Conservation (phyloP, 2,888 invertebrate genomes). For the Watsonalla cultraria region DNA sequence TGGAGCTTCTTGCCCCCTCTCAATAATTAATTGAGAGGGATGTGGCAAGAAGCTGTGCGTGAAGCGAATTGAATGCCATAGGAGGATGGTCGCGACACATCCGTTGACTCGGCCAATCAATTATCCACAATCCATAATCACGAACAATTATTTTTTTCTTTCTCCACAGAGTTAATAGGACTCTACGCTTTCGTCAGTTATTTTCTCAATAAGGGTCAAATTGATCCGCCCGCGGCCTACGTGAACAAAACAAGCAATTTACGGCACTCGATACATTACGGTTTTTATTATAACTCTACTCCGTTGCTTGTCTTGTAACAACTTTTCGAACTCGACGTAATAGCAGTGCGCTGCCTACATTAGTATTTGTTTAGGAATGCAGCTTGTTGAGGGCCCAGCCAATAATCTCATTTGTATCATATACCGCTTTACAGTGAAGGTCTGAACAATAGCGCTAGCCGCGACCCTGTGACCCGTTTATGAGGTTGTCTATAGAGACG, state of each 20-base stretch:
- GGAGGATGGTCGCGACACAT: conserved; percentile 44
- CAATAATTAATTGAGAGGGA: background rate
- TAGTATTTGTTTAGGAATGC: conserved; percentile 17
- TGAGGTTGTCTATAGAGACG: conserved; percentile 26
- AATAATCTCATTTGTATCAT: conserved; percentile 4
- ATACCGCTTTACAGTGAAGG: conserved; percentile 10
- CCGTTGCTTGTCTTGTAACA: conserved; percentile 51
- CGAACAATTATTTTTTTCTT: conserved; percentile 71
- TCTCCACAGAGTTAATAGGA: conserved; percentile 58
- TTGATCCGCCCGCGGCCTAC: conserved; percentile 64
- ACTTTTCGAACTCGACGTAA: conserved; percentile 37
- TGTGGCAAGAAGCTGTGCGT: background rate
- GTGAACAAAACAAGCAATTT: conserved; percentile 66
- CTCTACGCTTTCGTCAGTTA: conserved; percentile 61
- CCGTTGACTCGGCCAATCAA: conserved; percentile 55
- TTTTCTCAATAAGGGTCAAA: conserved; percentile 74
- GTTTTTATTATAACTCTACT: conserved; percentile 58
- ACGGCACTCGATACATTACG: conserved; percentile 57
- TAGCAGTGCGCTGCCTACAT: conserved; percentile 31
- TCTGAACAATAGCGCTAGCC: conserved; percentile 14
- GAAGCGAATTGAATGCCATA: conserved; percentile 29
- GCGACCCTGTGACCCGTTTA: conserved; percentile 44
- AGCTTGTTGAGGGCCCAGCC: conserved; percentile 8
- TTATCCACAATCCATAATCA: conserved; percentile 70
- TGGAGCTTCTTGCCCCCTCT: conserved; percentile 1